Conservation (phyloP, 2,113 vertebrate species). For the human (Homo sapiens) region GRCh38 chr1:5712501-5713000, state of each 20-base stretch:
- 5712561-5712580: not conserved
- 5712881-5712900: not conserved
- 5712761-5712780: not conserved
- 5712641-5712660: rapidly evolving
- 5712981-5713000: no score
- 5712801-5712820: rapidly evolving
- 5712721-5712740: not conserved
- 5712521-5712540: not conserved
- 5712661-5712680: no score
- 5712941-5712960: not conserved
- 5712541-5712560: not conserved
- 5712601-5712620: no score
- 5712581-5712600: not conserved
- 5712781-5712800: not conserved
- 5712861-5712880: rapidly evolving
- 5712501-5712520: not conserved
- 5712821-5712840: rapidly evolving
- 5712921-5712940: not conserved
- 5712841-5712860: not conserved
- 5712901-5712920: not conserved
- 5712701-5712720: not conserved
- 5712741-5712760: not conserved
- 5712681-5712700: not conserved
- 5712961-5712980: not conserved
- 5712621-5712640: not conserved